phyloP scores from a whole-genome alignment of 1,140 invertebrate genomes.

The Mercenaria mercenaria region DNA sequence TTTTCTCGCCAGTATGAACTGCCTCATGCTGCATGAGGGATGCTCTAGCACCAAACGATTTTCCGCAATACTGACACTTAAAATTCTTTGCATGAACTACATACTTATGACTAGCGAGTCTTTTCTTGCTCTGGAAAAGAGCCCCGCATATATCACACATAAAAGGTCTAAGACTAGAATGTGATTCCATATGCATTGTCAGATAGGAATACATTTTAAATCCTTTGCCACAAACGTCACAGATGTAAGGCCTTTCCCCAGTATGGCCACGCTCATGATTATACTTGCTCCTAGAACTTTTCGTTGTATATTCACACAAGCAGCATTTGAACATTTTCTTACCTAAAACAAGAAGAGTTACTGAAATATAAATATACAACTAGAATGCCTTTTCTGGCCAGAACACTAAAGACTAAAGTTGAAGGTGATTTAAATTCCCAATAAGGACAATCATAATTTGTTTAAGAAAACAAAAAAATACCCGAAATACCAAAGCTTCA shows the following conservation, averaged over 20 bases:
- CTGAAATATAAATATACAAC: no score
- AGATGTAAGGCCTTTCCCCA: background rate
- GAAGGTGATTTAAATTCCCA: no score
- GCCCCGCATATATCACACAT: background rate
- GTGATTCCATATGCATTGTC: background rate
- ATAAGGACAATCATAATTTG: no score
- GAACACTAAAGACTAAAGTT: no score
- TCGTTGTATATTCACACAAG: background rate
- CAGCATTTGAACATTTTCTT: background rate
- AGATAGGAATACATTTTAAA: background rate
- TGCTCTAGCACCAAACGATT: background rate
- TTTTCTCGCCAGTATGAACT: constrained; percentile 52
- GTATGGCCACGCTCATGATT: background rate
- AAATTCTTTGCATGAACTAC: background rate
- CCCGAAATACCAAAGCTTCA: no score
- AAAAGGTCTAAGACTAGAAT: background rate
- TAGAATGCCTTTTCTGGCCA: no score
- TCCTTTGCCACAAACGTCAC: background rate
- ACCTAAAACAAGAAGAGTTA: background rate
- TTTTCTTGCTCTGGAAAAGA: background rate
- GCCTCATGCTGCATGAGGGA: constrained; percentile 16
- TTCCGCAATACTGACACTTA: constrained; percentile 45
- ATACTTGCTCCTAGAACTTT: background rate
- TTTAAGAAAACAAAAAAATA: no score
- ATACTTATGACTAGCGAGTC: background rate